Percentiles rank a stretch among this genome's conserved stretches.
phyloP scores from a whole-genome alignment of 2,888 invertebrate species.

The Odontothrips loti region DNA sequence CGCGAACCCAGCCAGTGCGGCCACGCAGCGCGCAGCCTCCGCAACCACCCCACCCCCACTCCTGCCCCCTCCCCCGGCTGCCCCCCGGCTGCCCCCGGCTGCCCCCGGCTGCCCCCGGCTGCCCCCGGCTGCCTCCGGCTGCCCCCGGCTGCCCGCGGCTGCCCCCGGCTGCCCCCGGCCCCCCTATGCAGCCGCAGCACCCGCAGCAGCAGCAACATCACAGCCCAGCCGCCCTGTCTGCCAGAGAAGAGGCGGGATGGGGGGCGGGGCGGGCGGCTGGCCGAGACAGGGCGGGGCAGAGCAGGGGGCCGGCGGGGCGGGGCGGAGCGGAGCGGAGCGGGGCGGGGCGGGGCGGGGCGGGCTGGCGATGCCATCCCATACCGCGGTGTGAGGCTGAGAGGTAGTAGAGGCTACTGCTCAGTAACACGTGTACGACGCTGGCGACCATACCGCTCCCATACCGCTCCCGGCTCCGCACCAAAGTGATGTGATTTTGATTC shows the following conservation, averaged over 20 bases:
- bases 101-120: too few species aligned
- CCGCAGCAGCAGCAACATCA: background rate
- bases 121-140: too few species aligned
- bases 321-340: background rate
- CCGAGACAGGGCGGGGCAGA: background rate
- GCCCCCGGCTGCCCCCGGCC: background rate
- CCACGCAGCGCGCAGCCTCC: too few species aligned
- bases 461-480: background rate
- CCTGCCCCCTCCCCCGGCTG: too few species aligned
- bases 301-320: background rate
- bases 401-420: conserved; percentile 11
- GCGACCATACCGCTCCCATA: background rate
- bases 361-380: background rate
- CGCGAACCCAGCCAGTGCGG: too few species aligned
- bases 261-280: background rate
- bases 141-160: too few species aligned
- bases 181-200: background rate
- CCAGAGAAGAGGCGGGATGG: background rate
- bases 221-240: conserved; percentile 1
- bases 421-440: background rate
- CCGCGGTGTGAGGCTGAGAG: background rate
- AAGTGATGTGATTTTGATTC: background rate
- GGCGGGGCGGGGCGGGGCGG: background rate
- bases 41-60: too few species aligned
- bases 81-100: too few species aligned